Evolutionary conservation across 2,888 invertebrate genomes (phyloP), one percentile per base, ranked within the genome.

Genomic region (Leucoptera coffeella): DNA sequence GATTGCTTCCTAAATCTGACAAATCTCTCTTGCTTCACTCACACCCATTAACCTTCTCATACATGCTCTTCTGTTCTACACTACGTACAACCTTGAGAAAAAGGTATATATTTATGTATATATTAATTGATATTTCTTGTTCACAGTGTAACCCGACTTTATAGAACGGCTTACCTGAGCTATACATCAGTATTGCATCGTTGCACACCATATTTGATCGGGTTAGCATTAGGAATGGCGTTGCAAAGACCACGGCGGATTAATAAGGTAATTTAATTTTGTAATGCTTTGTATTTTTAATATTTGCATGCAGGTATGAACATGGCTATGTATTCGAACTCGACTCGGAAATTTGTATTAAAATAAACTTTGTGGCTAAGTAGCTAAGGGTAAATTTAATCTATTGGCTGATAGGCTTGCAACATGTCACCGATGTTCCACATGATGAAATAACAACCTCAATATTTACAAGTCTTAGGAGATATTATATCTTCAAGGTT

Each of bases 61-160:
- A 17, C 17, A 17, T 17, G 17, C 17, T 17, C 17, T 17, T 17
- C 9, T 17, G 9, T 17, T 17, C 17, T 17, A 7, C 17, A 17
- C 17, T 17, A 17, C 17, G 17, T 17, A 17, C 17, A 7, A 17
- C 17, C 17, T 17, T 17, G 6, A 17, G 17, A 17, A 7, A 17
- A 17, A 17, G 17, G 9, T 17, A 17, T 17, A 17, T 9, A 9
- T 7, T 9, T 7, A 17, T 7, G 9, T 9, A 17, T 17, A 9
- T 7, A 17, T 17, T 26, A 28, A 26, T 30, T 34, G 27, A 23
- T 24, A 28, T 27, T 23, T 23, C 32, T 35, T 22, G 34, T 30
- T 62, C 62, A 10, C 48, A 82, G 83, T 37, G 59, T 78, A 24
- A 79, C 77, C 43, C 81, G 82, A 45, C 71, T 82, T 31, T 81